Base-by-base conservation (phyloP, 2,797 vertebrate genomes). In the Taenioides sp. region DNA sequence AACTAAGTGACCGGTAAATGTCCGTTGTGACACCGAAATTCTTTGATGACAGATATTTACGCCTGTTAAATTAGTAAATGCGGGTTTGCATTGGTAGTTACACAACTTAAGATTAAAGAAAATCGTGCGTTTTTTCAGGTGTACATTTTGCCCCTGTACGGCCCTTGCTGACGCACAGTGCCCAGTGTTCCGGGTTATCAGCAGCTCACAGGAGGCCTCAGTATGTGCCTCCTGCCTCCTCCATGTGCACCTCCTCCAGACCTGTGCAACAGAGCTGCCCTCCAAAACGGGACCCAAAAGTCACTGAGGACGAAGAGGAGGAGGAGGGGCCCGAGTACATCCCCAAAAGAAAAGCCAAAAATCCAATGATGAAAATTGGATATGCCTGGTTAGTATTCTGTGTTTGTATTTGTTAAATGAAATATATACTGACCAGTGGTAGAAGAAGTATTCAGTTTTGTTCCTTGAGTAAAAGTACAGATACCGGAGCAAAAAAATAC, bases 321-420 rank as follows among this genome's bases (percentile, higher is more conserved):
- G 50, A 78, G 0, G 80, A 84, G 0, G 87, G 89, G 0, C 92
- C 94, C 0, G 95, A 95, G 62, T 97, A 97, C 81, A 95, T 96
- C 58, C 96, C 96, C 1, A 59, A 84, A 80, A 94, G 71, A 68
- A 95, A 94, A 78, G 95, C 86, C 14, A 96, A 94, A 88, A 98
- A 97, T 82, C 95, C 97, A 7, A 97, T 98, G 96, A 94, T 90
- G 81, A 90, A 85, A 0, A 90, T 99, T 34, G 96, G 94, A 73
- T 93, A 96, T 72, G 97, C 97, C 31, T 98, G 98, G 97, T 98
- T 84, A 95, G 85, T 61, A 23, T 63, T 43, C 1, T 18, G 16
- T 27, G 17, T 27, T 25, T 58, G 12, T 23, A n/a, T 57, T 57
- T 12, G 54, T 7, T 57, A 25, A 57, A 14, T n/a, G 14, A 47